phyloP scores from a whole-genome alignment of 2,797 vertebrate species.

The Craterocephalus amniculus region DNA sequence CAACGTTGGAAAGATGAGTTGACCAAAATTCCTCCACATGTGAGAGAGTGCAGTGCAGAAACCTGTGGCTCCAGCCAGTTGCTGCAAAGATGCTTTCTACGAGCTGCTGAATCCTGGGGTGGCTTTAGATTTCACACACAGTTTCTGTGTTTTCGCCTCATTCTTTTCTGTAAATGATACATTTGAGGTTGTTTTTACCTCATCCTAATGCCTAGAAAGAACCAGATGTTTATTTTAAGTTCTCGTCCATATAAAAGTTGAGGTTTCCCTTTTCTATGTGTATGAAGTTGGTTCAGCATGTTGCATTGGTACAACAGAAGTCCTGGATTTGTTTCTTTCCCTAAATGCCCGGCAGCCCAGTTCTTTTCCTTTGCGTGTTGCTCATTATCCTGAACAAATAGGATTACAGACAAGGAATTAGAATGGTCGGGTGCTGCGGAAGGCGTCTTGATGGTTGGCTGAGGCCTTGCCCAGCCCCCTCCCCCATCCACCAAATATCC shows the following conservation, averaged over 20 bases:
- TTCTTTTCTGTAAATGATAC: not conserved
- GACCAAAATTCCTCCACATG: not conserved
- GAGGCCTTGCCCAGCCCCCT: constrained; percentile 14
- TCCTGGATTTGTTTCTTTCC: constrained; percentile 30
- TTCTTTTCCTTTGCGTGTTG: constrained; percentile 39
- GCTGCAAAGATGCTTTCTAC: not conserved
- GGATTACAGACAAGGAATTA: constrained; percentile 43
- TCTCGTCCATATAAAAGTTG: not conserved
- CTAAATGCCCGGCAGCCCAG: constrained; percentile 21
- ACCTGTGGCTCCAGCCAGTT: not conserved
- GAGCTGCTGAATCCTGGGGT: no score
- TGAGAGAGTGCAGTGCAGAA: not conserved
- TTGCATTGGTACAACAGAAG: constrained; percentile 9
- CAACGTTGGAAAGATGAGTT: no score
- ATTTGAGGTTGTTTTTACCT: not conserved
- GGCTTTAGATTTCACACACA: no score
- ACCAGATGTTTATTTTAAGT: not conserved
- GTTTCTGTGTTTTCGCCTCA: not conserved
- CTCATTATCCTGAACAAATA: constrained; percentile 54
- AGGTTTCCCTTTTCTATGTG: not conserved
- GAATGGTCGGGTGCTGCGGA: constrained; percentile 24
- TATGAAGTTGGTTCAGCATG: constrained; percentile 4
- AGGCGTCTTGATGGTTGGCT: constrained; percentile 55
- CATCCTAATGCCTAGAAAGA: not conserved
- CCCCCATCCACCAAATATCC: not conserved